These are phyloP conservation scores for Andrena marginata DNA, from an alignment of 2,888 invertebrate genomes.

Conservation along the genomic window DNA sequence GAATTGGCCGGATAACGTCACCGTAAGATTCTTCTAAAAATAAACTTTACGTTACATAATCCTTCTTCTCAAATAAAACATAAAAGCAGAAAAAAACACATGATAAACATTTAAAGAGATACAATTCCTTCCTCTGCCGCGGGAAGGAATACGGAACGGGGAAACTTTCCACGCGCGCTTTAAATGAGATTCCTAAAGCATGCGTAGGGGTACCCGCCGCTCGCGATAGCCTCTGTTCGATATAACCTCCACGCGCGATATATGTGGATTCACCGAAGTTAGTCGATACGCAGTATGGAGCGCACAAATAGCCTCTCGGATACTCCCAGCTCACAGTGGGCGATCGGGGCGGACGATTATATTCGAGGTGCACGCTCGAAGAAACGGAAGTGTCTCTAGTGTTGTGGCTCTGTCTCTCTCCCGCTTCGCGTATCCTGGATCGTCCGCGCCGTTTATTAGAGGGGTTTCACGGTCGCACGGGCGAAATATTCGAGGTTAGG, in stretches of 20 bases:
- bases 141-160: background rate
- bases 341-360: constrained; percentile 69
- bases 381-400: constrained; percentile 61
- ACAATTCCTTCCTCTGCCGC: background rate
- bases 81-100: background rate
- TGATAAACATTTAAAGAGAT: background rate
- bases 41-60: background rate
- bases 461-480: background rate
- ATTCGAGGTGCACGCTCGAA: constrained; percentile 57
- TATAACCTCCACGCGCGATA: constrained; percentile 32
- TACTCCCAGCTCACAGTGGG: constrained; percentile 64
- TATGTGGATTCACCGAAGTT: constrained; percentile 58
- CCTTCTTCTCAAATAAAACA: background rate
- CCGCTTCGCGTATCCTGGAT: constrained; percentile 12
- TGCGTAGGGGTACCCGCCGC: constrained; percentile 36
- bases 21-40: background rate
- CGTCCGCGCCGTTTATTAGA: constrained; percentile 2
- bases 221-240: constrained; percentile 33
- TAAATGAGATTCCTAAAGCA: constrained; percentile 25
- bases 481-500: constrained; percentile 58
- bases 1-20: background rate
- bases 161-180: background rate
- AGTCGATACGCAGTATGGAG: constrained; percentile 68
- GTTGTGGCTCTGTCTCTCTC: constrained; percentile 24
- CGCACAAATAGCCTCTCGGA: constrained; percentile 73